These are phyloP conservation scores for Smutsia temminckii DNA, from an alignment of 2,797 vertebrate genomes.

Conservation along the genomic window DNA sequence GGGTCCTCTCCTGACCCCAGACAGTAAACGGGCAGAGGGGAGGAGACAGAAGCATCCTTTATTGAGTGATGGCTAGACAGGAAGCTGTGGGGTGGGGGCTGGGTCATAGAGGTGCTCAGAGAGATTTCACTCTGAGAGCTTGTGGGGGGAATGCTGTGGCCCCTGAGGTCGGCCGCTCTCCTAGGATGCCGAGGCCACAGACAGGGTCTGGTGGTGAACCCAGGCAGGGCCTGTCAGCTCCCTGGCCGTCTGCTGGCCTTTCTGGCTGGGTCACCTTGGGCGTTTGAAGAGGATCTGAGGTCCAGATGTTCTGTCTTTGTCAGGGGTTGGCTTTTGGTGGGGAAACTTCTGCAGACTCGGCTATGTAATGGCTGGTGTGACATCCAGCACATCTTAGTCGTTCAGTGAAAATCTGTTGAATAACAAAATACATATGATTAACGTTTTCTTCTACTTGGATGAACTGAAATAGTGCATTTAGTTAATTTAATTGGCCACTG, in stretches of 20 bases:
- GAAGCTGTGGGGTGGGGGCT: fast-evolving
- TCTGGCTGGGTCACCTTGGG: background rate
- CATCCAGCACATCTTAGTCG: background rate
- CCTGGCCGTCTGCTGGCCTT: fast-evolving
- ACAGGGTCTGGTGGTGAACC: fast-evolving
- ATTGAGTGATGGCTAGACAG: fast-evolving
- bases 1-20: too few species aligned
- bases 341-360: too few species aligned
- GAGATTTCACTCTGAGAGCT: background rate
- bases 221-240: background rate
- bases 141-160: fast-evolving
- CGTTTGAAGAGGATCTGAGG: background rate
- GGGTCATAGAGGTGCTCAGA: fast-evolving
- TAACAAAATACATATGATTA: background rate
- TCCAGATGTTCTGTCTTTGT: background rate
- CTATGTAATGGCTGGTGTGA: too few species aligned
- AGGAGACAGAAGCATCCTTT: fast-evolving
- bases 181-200: too few species aligned
- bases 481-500: slow-evolving; percentile 29
- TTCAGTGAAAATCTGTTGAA: background rate
- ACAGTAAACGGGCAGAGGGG: background rate
- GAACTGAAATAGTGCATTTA: too few species aligned
- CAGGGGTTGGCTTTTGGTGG: background rate
- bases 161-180: fast-evolving
- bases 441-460: background rate